Base-by-base conservation (phyloP, 2,888 invertebrate genomes). In the Lasioglossum leucozonium region DNA sequence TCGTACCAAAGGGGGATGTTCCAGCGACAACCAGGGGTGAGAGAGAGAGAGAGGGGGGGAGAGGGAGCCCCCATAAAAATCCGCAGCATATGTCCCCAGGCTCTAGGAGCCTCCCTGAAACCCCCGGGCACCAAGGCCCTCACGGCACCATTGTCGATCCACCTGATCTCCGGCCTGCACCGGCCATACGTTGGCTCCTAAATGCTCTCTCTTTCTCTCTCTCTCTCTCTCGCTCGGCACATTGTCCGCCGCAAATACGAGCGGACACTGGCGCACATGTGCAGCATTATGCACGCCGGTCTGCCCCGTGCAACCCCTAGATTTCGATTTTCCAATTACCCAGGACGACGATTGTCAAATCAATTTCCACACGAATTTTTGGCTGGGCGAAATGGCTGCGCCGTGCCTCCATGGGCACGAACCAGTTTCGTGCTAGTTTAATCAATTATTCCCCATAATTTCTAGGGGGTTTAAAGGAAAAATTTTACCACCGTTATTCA, bases 41-140 rank as follows among this genome's bases (percentile, higher is more conserved):
- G 42, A 11, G 42, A 42, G 42, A 42, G 42, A 42, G 42, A 42
- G 42, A 42, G 10, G 11, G 51, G 22, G 47, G 22, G 47, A n/a
- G 51, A 22, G 51, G 75, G 65, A 72, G 58, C 77, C 76, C 77
- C 84, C 87, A 77, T 86, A 90, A 90, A 90, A 90, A 91, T 89
- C 86, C 85, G 65, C 85, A 81, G 89, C 90, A 89, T 90, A 90
- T 90, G 90, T 90, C 85, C 86, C 84, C 37, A 55, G 74, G 80
- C 86, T 85, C 82, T 86, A 83, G 87, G 78, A 79, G 10, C 84
- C 75, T 76, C 51, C 76, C 34, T 65, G 47, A 51, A n/a, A n/a
- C 51, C 51, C 51, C 76, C 74, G 30, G 8, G 51, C 22, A 51
- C 67, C 67, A 22, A 65, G 58, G 65, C 67, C 82, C 89, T 84